Conservation (phyloP, 2,113 vertebrate genomes). For the Callospermophilus lateralis region DNA sequence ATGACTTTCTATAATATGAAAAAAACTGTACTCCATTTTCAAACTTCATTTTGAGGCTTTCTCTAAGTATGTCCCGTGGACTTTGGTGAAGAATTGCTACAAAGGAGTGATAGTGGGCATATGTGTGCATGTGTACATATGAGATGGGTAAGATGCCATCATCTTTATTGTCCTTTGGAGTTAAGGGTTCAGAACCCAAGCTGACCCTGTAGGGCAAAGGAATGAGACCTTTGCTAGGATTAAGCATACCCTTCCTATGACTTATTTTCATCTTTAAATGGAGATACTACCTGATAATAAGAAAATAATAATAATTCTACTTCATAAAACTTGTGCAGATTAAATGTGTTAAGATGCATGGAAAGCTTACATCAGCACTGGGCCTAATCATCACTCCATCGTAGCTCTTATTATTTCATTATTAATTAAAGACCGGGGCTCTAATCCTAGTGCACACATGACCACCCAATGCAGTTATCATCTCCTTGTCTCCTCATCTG, state of each 20-base stretch:
- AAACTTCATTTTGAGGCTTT: background rate
- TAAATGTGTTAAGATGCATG: background rate
- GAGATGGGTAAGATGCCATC: background rate
- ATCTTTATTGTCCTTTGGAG: background rate
- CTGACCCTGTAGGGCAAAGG: background rate
- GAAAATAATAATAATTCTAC: background rate
- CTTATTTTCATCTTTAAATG: background rate
- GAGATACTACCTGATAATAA: background rate
- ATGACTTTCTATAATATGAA: background rate
- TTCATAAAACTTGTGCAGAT: background rate
- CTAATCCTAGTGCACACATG: background rate
- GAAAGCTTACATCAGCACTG: background rate
- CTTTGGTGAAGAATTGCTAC: background rate
- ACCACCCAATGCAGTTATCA: background rate
- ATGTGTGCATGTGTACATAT: fast-evolving
- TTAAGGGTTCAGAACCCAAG: background rate
- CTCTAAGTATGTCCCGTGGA: background rate
- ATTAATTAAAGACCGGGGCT: background rate
- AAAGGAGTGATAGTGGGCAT: background rate
- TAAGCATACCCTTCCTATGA: background rate
- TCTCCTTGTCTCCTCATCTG: background rate
- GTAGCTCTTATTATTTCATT: background rate
- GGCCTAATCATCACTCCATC: fast-evolving
- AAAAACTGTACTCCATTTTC: background rate
- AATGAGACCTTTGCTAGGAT: background rate